These are phyloP conservation scores for Athripsodes cinereus DNA, from an alignment of 2,888 invertebrate genomes.

Conservation along the genomic window DNA sequence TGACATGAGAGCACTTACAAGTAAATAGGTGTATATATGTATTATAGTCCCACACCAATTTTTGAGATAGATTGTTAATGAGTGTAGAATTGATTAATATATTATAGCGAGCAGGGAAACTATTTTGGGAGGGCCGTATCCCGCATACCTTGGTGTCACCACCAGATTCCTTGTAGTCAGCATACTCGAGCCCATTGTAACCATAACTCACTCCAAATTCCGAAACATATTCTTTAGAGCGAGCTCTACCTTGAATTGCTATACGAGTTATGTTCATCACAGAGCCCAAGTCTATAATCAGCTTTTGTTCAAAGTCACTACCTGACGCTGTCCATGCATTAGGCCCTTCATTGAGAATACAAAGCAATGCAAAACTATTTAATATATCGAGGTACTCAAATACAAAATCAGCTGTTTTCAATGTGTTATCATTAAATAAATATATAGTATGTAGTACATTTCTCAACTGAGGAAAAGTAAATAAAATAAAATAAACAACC, in stretches of 20 bases:
- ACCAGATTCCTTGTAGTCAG: conserved; percentile 82
- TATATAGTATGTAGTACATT: background rate
- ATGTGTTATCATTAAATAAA: no score
- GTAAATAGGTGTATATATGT: no score
- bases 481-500: background rate
- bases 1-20: no score
- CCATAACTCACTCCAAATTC: conserved; percentile 93
- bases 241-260: conserved; percentile 84
- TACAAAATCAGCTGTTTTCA: no score
- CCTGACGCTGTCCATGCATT: conserved; percentile 89
- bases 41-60: background rate
- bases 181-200: conserved; percentile 83
- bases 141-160: conserved; percentile 82
- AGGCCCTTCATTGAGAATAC: conserved; percentile 69
- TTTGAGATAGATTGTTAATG: background rate
- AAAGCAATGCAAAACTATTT: no score
- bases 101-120: background rate
- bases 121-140: background rate
- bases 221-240: conserved; percentile 85
- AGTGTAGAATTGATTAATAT: background rate
- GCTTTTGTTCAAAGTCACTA: conserved; percentile 88
- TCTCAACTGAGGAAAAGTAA: background rate
- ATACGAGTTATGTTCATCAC: conserved; percentile 86
- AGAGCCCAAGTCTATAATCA: conserved; percentile 82
- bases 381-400: no score